Base-by-base conservation (phyloP, 1,140 invertebrate genomes). In the Halictus rubicundus region DNA sequence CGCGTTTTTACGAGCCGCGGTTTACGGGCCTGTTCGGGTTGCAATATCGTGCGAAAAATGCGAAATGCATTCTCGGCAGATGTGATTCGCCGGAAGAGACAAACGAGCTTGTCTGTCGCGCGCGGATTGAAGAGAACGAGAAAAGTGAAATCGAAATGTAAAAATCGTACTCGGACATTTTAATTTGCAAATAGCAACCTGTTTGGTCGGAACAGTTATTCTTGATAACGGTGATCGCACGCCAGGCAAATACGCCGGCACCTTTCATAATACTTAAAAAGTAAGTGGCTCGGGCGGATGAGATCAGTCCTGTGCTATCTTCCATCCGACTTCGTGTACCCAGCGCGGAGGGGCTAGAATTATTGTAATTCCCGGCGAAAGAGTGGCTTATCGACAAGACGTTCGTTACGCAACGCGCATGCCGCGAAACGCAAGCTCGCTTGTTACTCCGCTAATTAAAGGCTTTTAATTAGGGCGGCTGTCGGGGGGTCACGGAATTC, bases 381-480 rank as follows among this genome's bases (percentile, higher is more conserved):
- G n/a, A 42, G 70, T 74, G 65, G 60, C 70, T 61, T 79, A 82
- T 82, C 63, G 63, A 64, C 52, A 39, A 42, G 23, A 59, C 37
- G 69, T 82, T 80, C 66, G 42, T 79, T 74, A 59, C 57, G 57
- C 59, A 70, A 77, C 23, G 5, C 3, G 5, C 27, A 1, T 49
- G 2, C 25, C 23, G 25, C 14, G 25, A n/a, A n/a, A 68, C 59
- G 37, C 54, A 27, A 10, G 23, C 64, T 14, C n/a, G 27, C 63
- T 83, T 83, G 81, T 84, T 84, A 64, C 27, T n/a, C n/a, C 27
- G 59, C 57, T 84, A 81, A 84, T 84, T 81, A 81, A 74, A 81
- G 57, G 39, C 61, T 39, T 77, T 77, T 71, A 81, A 84, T 84
- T 84, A 80, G 74, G 68, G 57, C 52, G 42, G 32, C 21, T 21